These are phyloP conservation scores for Epizoanthus ramosus DNA, from an alignment of 92 coral and sea anemone genomes.

Conservation along the genomic window DNA sequence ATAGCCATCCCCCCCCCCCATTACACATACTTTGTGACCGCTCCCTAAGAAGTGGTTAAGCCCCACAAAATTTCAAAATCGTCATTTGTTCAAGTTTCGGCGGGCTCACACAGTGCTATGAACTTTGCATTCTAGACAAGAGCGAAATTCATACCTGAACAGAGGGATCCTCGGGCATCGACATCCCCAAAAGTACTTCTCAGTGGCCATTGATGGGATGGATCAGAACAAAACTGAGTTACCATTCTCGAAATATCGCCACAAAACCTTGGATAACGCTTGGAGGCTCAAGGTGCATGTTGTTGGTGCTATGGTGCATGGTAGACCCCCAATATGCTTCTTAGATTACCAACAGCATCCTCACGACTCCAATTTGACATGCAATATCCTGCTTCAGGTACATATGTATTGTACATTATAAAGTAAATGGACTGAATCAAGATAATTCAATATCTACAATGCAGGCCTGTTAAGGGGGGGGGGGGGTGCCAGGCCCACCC, in stretches of 20 bases:
- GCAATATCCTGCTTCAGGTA: conserved; percentile 66
- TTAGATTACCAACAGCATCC: conserved; percentile 59
- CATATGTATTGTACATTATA: no score
- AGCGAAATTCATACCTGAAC: conserved; percentile 49
- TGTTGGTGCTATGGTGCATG: conserved; percentile 65
- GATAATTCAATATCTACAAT: no score
- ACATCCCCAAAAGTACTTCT: conserved; percentile 48
- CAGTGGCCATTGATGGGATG: conserved; percentile 69
- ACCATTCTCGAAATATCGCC: conserved; percentile 46
- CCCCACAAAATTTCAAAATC: no score
- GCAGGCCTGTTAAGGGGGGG: no score
- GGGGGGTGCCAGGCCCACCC: no score
- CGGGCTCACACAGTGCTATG: no score
- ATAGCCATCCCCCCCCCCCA: no score
- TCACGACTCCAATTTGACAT: conserved; percentile 60
- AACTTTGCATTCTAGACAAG: conserved; percentile 42
- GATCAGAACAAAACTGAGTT: conserved; percentile 69
- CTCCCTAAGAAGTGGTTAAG: no score
- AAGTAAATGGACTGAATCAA: no score
- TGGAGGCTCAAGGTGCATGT: conserved; percentile 59
- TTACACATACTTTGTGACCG: no score
- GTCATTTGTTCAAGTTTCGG: no score
- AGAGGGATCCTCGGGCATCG: conserved; percentile 50
- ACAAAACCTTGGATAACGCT: conserved; percentile 45
- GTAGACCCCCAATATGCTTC: conserved; percentile 59